phyloP scores from a whole-genome alignment of 2,888 invertebrate genomes.

The Meta bourneti region DNA sequence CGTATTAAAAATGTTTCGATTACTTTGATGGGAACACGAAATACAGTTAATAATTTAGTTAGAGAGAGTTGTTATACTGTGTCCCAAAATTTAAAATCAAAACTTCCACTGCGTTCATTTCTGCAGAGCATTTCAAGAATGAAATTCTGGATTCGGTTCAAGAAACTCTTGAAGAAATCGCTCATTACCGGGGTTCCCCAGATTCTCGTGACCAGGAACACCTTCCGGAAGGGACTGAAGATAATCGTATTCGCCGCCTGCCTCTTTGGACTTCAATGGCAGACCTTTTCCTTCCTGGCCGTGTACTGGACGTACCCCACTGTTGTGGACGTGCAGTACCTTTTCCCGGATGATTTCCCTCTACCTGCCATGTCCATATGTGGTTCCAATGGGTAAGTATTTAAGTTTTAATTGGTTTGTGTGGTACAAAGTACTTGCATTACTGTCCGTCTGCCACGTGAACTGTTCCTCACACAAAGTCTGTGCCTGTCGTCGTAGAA shows the following conservation, averaged over 20 bases:
- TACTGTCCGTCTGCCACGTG: too few relatives aligned
- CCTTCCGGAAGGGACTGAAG: slow-evolving; percentile 44
- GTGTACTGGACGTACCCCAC: slow-evolving; percentile 73
- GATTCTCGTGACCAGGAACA: slow-evolving; percentile 55
- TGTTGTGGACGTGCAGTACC: slow-evolving; percentile 61
- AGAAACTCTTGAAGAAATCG: slow-evolving; percentile 53
- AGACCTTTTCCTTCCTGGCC: slow-evolving; percentile 40
- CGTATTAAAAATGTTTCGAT: too few relatives aligned
- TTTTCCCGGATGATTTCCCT: slow-evolving; percentile 49
- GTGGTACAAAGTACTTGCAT: too few relatives aligned
- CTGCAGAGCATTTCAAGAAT: not conserved
- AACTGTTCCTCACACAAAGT: too few relatives aligned
- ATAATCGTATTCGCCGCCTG: slow-evolving; percentile 41
- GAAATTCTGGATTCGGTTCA: slow-evolving; percentile 50
- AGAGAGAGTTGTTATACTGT: too few relatives aligned
- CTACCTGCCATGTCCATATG: slow-evolving; percentile 68
- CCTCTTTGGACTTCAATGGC: slow-evolving; percentile 61
- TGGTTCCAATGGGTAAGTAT: slow-evolving; percentile 64
- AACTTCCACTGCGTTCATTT: too few relatives aligned
- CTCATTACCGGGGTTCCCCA: slow-evolving; percentile 71
- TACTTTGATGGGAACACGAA: too few relatives aligned
- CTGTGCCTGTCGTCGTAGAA: too few relatives aligned
- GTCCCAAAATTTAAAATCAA: too few relatives aligned
- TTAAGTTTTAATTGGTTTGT: not conserved
- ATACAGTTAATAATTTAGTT: too few relatives aligned